Percentiles rank a stretch among this genome's conserved stretches.
phyloP scores from a whole-genome alignment of 1,140 invertebrate species.

The Augochlora pura region DNA sequence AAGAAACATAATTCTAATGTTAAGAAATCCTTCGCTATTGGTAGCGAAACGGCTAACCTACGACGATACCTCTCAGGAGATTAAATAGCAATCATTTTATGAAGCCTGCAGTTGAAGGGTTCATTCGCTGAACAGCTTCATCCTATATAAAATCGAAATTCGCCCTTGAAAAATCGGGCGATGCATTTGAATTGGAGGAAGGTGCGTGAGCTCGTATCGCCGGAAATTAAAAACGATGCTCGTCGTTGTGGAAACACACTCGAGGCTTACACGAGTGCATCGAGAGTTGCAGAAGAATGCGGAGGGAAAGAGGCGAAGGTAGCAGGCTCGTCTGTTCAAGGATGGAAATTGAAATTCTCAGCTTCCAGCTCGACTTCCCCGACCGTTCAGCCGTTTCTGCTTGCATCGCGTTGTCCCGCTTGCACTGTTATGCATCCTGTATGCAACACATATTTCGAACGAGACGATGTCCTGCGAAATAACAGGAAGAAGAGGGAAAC shows the following conservation, averaged over 20 bases:
- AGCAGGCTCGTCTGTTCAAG: background rate
- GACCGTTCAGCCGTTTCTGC: constrained; percentile 11
- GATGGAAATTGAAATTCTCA: constrained; percentile 59
- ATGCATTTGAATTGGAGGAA: background rate
- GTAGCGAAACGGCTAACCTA: too few species aligned
- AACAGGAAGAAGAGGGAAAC: background rate
- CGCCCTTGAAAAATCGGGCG: too few species aligned
- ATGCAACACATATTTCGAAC: background rate
- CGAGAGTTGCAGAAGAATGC: background rate
- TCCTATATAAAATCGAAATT: too few species aligned
- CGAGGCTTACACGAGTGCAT: background rate
- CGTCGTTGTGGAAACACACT: background rate
- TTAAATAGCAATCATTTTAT: too few species aligned
- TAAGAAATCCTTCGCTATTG: too few species aligned
- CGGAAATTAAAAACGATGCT: constrained; percentile 5
- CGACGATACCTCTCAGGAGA: too few species aligned
- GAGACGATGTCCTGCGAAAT: background rate
- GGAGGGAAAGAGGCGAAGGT: constrained; percentile 7
- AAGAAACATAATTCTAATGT: too few species aligned
- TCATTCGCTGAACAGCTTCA: too few species aligned
- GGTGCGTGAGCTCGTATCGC: too few species aligned
- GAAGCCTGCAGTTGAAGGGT: too few species aligned
- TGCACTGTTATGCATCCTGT: too few species aligned
- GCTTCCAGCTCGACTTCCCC: constrained; percentile 19
- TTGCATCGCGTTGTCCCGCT: constrained; percentile 10